Evolutionary conservation across 2,113 vertebrate genomes (phyloP).

Genomic region (Amblyornis subalaris): DNA sequence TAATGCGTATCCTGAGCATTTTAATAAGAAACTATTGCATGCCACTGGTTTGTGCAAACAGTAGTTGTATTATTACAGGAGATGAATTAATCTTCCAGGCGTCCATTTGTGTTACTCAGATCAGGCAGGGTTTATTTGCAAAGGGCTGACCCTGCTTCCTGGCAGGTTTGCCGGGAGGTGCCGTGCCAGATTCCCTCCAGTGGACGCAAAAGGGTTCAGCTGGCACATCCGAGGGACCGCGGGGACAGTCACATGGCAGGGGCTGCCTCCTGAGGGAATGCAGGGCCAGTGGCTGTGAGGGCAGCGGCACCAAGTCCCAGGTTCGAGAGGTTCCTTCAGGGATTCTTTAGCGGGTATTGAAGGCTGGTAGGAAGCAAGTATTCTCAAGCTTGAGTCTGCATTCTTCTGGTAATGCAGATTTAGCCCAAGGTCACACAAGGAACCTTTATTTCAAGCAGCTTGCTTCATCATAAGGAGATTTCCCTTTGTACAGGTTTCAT

Average conservation of each 20-base stretch:
- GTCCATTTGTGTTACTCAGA: slow-evolving; percentile 39
- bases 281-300: fast-evolving
- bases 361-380: background rate
- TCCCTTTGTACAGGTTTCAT: slow-evolving; percentile 1
- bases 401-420: background rate
- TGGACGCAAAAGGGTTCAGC: background rate
- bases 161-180: slow-evolving; percentile 16
- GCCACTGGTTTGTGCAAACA: slow-evolving; percentile 47
- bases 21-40: slow-evolving; percentile 32
- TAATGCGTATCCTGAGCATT: background rate
- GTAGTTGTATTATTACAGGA: slow-evolving; percentile 44
- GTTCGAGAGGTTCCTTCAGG: background rate
- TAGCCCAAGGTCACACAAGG: background rate
- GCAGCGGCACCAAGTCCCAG: background rate
- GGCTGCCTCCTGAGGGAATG: background rate
- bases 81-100: slow-evolving; percentile 49
- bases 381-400: background rate
- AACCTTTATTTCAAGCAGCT: background rate
- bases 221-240: background rate
- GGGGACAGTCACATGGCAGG: background rate
- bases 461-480: background rate
- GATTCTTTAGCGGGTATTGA: background rate
- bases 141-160: slow-evolving; percentile 55
- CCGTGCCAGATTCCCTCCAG: background rate
- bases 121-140: slow-evolving; percentile 57